Base-by-base conservation (phyloP, 2,113 vertebrate genomes). In the Mesoclemmys tuberculata region DNA sequence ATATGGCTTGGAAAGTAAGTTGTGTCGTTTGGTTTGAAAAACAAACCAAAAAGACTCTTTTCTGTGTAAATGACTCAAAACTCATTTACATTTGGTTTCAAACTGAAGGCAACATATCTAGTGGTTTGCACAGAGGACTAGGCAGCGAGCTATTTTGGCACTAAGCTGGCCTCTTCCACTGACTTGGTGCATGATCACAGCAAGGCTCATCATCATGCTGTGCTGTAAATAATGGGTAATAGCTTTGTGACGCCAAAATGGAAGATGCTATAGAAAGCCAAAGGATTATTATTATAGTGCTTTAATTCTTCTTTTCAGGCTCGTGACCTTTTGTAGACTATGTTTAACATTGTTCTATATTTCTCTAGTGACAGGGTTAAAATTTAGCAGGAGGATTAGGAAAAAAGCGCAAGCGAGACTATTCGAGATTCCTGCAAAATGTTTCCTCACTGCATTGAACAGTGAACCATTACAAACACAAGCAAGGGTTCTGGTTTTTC, bases 401-500 rank as follows among this genome's bases (percentile, higher is more conserved):
- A 74, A 64, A 4, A 21, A 14, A 14, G 38, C 29, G 24, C 16
- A 24, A 26, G 71, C 26, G 71, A 24, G 12, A 24, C 21, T 75
- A 44, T 41, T 75, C 71, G 44, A 24, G 22, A 26, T 11, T 41
- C 71, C 49, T 3, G 0, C 80, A 51, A 54, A 0, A 0, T 0
- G 0, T n/a, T 46, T 22, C 77, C 12, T 75, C 26, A 81, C 55
- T 29, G 41, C 29, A 21, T n/a, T 22, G 12, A 75, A 26, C 38
- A 75, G 38, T 41, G 21, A 75, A 12, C 71, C 3, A 13, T 44
- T 13, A 44, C 71, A 24, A 75, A 44, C 24, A 22, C 71, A 75
- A 19, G 41, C 18, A 44, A 21, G 4, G 5, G 21, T 44, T 75
- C 38, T 44, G 71, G 21, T 12, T 75, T 44, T 24, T 9, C 6